These are phyloP conservation scores for Drosophila yakuba DNA, from an alignment of 1,140 invertebrate species.

Conservation along the genomic window DNA sequence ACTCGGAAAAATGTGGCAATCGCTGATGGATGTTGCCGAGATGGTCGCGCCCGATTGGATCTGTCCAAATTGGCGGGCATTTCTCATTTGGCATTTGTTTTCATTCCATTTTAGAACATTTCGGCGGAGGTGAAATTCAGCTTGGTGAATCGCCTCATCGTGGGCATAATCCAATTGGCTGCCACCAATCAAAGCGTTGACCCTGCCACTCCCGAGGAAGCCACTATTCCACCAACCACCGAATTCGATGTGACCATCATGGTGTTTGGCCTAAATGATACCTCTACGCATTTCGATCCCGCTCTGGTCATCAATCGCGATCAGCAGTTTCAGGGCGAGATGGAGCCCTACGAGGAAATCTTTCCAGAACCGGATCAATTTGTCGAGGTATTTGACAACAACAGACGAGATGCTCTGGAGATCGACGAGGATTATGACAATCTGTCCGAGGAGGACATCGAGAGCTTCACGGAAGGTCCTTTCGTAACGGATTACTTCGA, in stretches of 20 bases:
- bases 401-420: slow-evolving; percentile 7
- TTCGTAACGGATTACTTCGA: slow-evolving; percentile 10
- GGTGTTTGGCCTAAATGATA: slow-evolving; percentile 69
- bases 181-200: slow-evolving; percentile 22
- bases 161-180: slow-evolving; percentile 56
- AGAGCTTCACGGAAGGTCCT: slow-evolving; percentile 13
- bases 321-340: slow-evolving; percentile 55
- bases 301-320: slow-evolving; percentile 58
- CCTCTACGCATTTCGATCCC: slow-evolving; percentile 37
- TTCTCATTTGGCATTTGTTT: slow-evolving; percentile 8
- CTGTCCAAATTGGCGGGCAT: slow-evolving; percentile 2
- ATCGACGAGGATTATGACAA: slow-evolving; percentile 12
- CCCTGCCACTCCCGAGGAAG: background rate
- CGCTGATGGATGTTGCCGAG: slow-evolving; percentile 32
- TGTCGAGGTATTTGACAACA: slow-evolving; percentile 8
- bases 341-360: slow-evolving; percentile 22
- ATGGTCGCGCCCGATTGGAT: slow-evolving; percentile 46
- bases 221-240: background rate
- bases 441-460: background rate
- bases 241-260: slow-evolving; percentile 67
- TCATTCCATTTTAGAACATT: slow-evolving; percentile 66
- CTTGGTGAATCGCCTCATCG: slow-evolving; percentile 57
- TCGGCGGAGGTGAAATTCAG: slow-evolving; percentile 74
- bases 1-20: slow-evolving; percentile 12
- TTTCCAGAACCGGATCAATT: background rate